Base-by-base conservation (phyloP, 2,113 vertebrate genomes). In the Condylura cristata region DNA sequence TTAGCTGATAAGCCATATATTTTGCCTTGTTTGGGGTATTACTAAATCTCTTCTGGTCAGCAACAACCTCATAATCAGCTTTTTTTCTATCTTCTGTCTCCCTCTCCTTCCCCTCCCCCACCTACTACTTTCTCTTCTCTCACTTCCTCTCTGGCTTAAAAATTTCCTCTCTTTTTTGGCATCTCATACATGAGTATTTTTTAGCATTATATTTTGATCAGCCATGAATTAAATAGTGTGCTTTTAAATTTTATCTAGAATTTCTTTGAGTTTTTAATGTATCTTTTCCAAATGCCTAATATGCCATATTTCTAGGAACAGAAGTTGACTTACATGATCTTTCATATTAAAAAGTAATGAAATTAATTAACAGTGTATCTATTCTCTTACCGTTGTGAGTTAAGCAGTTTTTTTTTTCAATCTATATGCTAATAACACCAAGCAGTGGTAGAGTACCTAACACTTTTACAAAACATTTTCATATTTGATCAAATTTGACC, bases 261-360 rank as follows among this genome's bases (percentile, higher is more conserved):
- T 60, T 95, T 86, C 26, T 93, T 82, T 24, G 22, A 60, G 26
- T 34, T 82, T 65, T 87, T 44, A 72, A 83, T 72, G 53, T 14
- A 78, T 78, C 78, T 56, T 74, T 78, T 34, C 60, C 28, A 32
- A n/a, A 65, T 90, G n/a, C 79, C 26, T 13, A 93, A 32, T 39
- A 12, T 82, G 30, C 32, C 30, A 53, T 66, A 65, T 91, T 88
- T 84, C 72, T 92, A 66, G 79, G 30, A 66, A 61, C 30, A 91
- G 26, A 80, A 74, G 8, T 44, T 92, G 41, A 53, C 9, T 32
- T 94, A n/a, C 5, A 46, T 74, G 2, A 53, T 24, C 10, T 90
- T 81, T 90, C 72, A 72, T 87, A 89, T 85, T 89, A 56, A 89
- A 91, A 68, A 18, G 8, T 65, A 81, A 68, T 81, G 34, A 81